These are phyloP conservation scores for Nemotelus pantherinus DNA, from an alignment of 2,888 invertebrate genomes.

Conservation along the genomic window DNA sequence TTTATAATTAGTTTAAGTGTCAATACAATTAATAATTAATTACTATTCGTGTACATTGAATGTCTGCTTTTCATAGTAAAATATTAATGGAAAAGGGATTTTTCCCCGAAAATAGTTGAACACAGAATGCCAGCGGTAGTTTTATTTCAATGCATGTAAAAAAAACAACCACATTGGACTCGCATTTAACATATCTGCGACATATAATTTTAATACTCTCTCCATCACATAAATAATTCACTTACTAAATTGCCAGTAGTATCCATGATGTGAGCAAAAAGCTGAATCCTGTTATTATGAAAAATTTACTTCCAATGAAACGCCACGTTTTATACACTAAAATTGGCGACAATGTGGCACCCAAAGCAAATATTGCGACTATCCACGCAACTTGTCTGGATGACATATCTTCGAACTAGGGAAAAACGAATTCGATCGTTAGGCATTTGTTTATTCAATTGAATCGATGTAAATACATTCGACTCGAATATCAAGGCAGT, in stretches of 20 bases:
- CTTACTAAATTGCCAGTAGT: conserved; percentile 46
- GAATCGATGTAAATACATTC: too few species aligned
- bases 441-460: not conserved
- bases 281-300: conserved; percentile 45
- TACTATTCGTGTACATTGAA: too few species aligned
- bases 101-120: too few species aligned
- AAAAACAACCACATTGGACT: too few species aligned
- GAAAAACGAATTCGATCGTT: not conserved
- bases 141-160: too few species aligned
- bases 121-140: too few species aligned
- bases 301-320: conserved; percentile 48
- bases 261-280: conserved; percentile 48
- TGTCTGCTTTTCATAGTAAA: too few species aligned
- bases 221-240: not conserved
- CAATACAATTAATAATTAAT: not conserved
- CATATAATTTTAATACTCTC: too few species aligned
- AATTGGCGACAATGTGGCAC: conserved; percentile 48
- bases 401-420: conserved; percentile 45
- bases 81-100: too few species aligned
- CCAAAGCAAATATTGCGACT: conserved; percentile 46
- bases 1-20: not conserved
- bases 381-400: conserved; percentile 47
- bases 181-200: too few species aligned
- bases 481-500: too few species aligned
- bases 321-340: conserved; percentile 48